Base-by-base conservation (phyloP, 92 coral and sea anemone species). In the Porites lobata region DNA sequence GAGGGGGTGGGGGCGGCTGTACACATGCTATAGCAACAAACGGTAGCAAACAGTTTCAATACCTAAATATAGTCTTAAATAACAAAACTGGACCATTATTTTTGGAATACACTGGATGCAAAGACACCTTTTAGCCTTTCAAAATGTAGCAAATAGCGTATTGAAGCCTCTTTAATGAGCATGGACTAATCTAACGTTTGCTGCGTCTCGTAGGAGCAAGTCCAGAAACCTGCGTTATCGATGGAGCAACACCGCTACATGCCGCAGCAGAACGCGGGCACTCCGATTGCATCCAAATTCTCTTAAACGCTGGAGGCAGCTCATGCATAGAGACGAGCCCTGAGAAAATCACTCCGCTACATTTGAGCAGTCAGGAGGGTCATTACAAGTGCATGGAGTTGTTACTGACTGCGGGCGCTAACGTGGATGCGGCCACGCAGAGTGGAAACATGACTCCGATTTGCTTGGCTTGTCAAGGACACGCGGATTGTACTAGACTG, bases 251-350 rank as follows among this genome's bases (percentile, higher is more conserved):
- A 29, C 93, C 96, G 18, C 82, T 95, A 22, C 98, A 95, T 76
- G 87, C 92, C 2, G 98, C 98, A 15, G 94, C 96, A 7, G 96
- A 93, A 78, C 87, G 91, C 43, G 98, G 98, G 18, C 89, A 88
- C 56, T 22, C 75, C 15, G 80, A 82, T 6, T 86, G 96, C 64
- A 63, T 95, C 53, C 68, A 26, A 43, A 78, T 90, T 53, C 91
- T 95, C 59, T 68, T 95, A 1, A 74, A 84, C 10, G 93, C 93
- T 9, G 93, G 94, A 43, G 89, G 85, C 7, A 83, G 85, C 72
- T 91, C 93, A 19, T 57, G 90, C 76, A 91, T 90, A 14, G 90
- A 78, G 43, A 87, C 94, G 52, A 51, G 20, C 4, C 72, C 81
- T 1, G 93, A 86, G 29, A 88, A 79, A 80, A 87, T 91, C 71